Percentiles rank a stretch among this genome's conserved stretches.
Evolutionary conservation across 2,797 vertebrate species (phyloP).

Genomic region (Onychomys arenicola): DNA sequence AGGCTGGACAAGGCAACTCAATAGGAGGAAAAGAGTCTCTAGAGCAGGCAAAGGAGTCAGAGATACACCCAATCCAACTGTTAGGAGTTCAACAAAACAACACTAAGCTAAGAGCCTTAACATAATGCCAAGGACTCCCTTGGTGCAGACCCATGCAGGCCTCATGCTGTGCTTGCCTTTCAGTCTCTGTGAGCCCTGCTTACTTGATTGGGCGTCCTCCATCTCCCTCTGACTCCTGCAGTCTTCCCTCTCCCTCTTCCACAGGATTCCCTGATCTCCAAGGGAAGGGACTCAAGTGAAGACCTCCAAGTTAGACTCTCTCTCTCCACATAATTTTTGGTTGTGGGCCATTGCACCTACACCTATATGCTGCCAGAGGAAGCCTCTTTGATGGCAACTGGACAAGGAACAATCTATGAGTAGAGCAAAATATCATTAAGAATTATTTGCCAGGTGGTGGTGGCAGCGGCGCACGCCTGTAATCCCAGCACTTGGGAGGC

Average conservation of each 20-base stretch:
- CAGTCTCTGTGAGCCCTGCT: background rate
- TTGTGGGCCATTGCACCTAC: too few species aligned
- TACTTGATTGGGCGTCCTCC: background rate
- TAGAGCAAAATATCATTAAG: background rate
- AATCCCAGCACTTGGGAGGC: too few species aligned
- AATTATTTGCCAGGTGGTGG: too few species aligned
- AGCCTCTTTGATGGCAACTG: background rate
- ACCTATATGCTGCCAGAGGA: background rate
- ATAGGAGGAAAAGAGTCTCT: background rate
- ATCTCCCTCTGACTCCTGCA: background rate
- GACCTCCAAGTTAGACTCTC: background rate
- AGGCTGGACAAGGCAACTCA: background rate
- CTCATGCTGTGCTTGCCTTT: background rate
- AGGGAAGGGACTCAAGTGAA: background rate
- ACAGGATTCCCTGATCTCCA: too few species aligned
- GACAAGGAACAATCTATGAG: background rate
- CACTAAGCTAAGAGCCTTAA: background rate
- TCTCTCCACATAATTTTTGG: background rate
- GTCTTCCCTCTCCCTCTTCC: too few species aligned
- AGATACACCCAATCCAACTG: background rate
- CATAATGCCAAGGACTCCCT: too few species aligned
- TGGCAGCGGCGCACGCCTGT: too few species aligned
- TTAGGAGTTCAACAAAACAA: background rate
- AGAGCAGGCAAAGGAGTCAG: background rate
- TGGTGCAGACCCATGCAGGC: background rate